Evolutionary conservation across 2,113 vertebrate species (phyloP).

Genomic region (Albula goreensis): DNA sequence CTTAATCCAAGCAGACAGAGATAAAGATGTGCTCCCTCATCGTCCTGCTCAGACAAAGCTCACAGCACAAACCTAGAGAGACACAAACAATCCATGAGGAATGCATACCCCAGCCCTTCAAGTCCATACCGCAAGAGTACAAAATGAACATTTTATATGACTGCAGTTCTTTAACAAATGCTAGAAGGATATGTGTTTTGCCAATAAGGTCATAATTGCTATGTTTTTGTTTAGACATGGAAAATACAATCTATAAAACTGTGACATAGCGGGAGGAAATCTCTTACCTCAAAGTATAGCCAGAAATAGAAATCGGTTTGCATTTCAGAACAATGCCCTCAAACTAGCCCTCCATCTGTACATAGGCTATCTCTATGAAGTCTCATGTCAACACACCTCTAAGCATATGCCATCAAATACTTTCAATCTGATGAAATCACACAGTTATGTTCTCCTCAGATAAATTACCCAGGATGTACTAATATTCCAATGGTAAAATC

Average conservation of each 20-base stretch:
- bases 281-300: background rate
- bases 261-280: background rate
- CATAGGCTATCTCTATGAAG: background rate
- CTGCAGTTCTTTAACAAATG: background rate
- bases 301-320: background rate
- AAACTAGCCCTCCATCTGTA: background rate
- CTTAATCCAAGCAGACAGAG: slow-evolving; percentile 59
- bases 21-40: slow-evolving; percentile 55
- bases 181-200: too few species aligned
- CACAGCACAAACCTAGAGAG: slow-evolving; percentile 52
- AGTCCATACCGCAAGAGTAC: too few species aligned
- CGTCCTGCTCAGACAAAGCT: slow-evolving; percentile 48
- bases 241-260: background rate
- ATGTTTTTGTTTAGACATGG: background rate
- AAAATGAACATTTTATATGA: too few species aligned
- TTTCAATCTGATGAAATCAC: background rate
- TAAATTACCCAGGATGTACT: background rate
- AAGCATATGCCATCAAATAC: background rate
- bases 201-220: background rate
- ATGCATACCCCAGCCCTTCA: background rate
- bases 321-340: background rate
- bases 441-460: background rate
- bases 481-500: background rate
- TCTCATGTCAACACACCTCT: background rate
- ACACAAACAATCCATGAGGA: slow-evolving; percentile 31